Percentiles rank a stretch among this genome's conserved stretches.
Conservation (phyloP, 1,140 invertebrate genomes). For the Pachypeltis micranthus region DNA sequence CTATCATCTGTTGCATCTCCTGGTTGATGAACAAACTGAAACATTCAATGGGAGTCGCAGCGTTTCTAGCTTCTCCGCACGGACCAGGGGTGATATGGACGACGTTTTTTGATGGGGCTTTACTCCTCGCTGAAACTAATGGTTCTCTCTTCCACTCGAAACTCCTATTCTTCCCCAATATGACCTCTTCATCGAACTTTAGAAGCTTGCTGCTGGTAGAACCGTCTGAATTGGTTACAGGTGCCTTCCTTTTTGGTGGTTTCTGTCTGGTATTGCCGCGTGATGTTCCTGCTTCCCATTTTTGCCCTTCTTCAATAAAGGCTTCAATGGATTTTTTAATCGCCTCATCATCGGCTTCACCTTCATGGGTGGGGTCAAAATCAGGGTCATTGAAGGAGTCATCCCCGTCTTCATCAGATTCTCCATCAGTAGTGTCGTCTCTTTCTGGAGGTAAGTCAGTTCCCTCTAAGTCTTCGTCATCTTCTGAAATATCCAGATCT, state of each 20-base stretch:
- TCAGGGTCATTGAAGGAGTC: neutral
- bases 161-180: too few species aligned
- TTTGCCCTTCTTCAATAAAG: neutral
- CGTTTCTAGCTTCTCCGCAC: slow-evolving; percentile 8
- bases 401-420: neutral
- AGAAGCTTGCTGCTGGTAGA: neutral
- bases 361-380: neutral
- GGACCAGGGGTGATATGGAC: slow-evolving; percentile 11
- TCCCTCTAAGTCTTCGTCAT: neutral
- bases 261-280: neutral
- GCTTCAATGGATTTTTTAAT: neutral
- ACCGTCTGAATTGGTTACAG: neutral
- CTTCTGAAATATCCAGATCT: neutral
- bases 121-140: neutral
- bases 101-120: neutral
- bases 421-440: neutral
- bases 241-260: neutral
- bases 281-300: neutral
- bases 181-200: neutral
- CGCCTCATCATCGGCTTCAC: neutral
- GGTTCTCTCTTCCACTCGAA: neutral
- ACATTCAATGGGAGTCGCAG: slow-evolving; percentile 14
- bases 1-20: slow-evolving; percentile 14
- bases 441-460: neutral
- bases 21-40: slow-evolving; percentile 17